Evolutionary conservation across 2,888 invertebrate genomes (phyloP).

Genomic region (Zeuzera pyrina): DNA sequence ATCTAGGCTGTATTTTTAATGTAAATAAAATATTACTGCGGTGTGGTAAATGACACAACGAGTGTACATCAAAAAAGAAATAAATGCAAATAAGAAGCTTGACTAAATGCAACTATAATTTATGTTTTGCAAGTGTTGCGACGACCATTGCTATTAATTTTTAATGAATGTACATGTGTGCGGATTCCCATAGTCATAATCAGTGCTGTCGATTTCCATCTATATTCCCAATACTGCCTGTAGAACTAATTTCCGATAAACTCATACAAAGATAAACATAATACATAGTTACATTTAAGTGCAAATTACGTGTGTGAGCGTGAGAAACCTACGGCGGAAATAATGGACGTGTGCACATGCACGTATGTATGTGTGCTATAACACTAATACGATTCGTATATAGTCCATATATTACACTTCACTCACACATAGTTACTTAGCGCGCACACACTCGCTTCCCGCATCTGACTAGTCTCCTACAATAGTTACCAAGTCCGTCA

Average conservation of each 20-base stretch:
- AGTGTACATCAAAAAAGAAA: constrained; percentile 28
- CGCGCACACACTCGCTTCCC: constrained; percentile 43
- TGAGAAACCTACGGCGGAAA: constrained; percentile 66
- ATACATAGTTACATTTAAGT: constrained; percentile 38
- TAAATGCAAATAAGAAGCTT: constrained; percentile 32
- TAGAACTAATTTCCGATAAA: constrained; percentile 67
- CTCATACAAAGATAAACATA: constrained; percentile 38
- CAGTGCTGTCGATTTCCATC: constrained; percentile 58
- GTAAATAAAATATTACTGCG: neutral
- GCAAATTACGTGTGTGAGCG: constrained; percentile 63
- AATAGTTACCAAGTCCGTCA: constrained; percentile 53
- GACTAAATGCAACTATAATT: constrained; percentile 34
- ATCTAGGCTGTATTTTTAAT: constrained; percentile 1
- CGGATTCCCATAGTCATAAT: constrained; percentile 54
- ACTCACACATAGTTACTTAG: constrained; percentile 18
- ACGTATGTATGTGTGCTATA: constrained; percentile 27
- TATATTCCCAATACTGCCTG: constrained; percentile 48
- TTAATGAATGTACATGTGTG: constrained; percentile 54
- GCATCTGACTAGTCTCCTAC: constrained; percentile 41
- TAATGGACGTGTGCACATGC: constrained; percentile 31
- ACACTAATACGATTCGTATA: constrained; percentile 35
- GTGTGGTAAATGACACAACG: constrained; percentile 23
- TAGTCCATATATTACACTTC: constrained; percentile 11
- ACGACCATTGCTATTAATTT: constrained; percentile 42
- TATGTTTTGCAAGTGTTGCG: constrained; percentile 39